Evolutionary conservation across 2,888 invertebrate genomes (phyloP).

Genomic region (Syrista parreyssii): DNA sequence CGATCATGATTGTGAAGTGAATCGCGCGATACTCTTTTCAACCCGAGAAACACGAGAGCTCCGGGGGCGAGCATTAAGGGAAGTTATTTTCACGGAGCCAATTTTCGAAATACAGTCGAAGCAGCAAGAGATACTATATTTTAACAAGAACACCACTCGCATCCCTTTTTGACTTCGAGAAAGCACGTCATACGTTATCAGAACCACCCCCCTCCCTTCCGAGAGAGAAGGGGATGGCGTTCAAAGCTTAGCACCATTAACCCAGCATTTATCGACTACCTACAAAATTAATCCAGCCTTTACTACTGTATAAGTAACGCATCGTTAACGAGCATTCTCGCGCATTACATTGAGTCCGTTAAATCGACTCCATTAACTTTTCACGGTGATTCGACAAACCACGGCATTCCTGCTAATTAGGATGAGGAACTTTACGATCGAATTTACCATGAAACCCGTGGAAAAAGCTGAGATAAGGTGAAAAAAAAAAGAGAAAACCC

Average conservation of each 20-base stretch:
- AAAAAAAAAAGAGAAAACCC: neutral
- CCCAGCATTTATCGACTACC: neutral
- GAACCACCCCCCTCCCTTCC: too few species aligned
- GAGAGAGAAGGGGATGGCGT: conserved; percentile 10
- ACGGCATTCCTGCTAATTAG: neutral
- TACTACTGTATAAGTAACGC: neutral
- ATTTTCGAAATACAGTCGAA: neutral
- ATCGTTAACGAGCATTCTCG: neutral
- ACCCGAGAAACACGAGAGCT: too few species aligned
- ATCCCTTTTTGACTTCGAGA: neutral
- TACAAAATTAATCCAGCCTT: neutral
- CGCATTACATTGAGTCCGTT: neutral
- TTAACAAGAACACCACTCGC: neutral
- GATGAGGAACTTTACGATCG: neutral
- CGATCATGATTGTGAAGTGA: neutral
- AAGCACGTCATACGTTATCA: conserved; percentile 29
- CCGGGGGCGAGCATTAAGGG: neutral
- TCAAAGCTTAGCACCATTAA: neutral
- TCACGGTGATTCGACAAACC: neutral
- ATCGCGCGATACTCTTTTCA: neutral
- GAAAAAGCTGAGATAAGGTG: neutral
- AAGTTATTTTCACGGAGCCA: neutral
- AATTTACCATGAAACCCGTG: neutral
- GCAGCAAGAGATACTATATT: neutral
- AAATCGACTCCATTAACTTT: conserved; percentile 4